A percentile compares a stretch with the other conserved stretches of the same genome.
Evolutionary conservation across 2,797 vertebrate species (phyloP).

Genomic region (Ctenopoma kingsleyae): DNA sequence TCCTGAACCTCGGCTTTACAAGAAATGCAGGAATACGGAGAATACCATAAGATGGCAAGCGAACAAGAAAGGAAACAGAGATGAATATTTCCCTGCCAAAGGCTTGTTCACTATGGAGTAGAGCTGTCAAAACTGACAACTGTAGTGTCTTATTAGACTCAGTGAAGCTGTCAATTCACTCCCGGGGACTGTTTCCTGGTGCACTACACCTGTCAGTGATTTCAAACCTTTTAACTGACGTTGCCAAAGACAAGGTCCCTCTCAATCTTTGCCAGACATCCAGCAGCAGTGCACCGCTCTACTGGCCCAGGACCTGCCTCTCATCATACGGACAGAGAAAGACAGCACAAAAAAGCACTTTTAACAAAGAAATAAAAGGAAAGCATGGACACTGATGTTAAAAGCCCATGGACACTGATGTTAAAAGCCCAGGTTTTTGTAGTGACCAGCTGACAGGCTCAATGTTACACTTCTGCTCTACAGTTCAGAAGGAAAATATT

Average conservation of each 20-base stretch:
- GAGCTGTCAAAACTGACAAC: conserved; percentile 36
- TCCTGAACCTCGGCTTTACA: conserved; percentile 4
- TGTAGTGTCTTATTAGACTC: conserved; percentile 19
- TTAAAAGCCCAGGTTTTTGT: too few species aligned
- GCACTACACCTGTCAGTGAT: conserved; percentile 34
- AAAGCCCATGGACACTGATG: too few species aligned
- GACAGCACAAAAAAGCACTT: conserved; percentile 6
- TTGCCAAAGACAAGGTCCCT: conserved; percentile 21
- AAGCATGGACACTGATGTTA: background rate
- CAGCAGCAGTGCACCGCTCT: conserved; percentile 8
- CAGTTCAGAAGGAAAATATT: too few species aligned
- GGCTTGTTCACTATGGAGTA: conserved; percentile 8
- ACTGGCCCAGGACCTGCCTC: conserved; percentile 5
- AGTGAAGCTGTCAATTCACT: conserved; percentile 29
- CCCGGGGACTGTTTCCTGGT: conserved; percentile 6
- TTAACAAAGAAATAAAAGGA: conserved; percentile 6
- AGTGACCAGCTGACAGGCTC: too few species aligned
- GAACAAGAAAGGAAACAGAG: background rate
- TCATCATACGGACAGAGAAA: conserved; percentile 10
- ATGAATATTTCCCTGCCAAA: conserved; percentile 11
- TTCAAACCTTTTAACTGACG: conserved; percentile 15
- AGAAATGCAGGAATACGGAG: conserved; percentile 15
- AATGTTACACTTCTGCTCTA: too few species aligned
- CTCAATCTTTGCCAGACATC: conserved; percentile 6
- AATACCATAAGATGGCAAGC: conserved; percentile 1